Percentiles rank a stretch among this genome's conserved stretches.
phyloP scores from a whole-genome alignment of 2,113 vertebrate genomes.

The Heloderma charlesbogerti region DNA sequence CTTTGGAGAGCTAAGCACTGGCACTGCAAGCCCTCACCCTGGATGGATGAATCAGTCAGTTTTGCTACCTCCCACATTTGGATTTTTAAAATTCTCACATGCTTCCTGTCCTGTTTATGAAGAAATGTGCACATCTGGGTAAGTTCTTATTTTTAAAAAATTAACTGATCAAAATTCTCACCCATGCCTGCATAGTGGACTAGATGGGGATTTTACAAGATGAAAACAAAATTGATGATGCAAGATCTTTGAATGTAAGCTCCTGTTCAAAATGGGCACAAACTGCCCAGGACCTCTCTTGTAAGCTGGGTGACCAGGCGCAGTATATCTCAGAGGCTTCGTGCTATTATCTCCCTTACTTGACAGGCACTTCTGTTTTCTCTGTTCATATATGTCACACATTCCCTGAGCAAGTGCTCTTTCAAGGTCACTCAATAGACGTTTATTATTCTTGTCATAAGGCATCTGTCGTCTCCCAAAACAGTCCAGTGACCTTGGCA shows the following conservation, averaged over 20 bases:
- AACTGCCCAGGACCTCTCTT: not conserved
- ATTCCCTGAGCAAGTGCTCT: constrained; percentile 4
- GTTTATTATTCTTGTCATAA: constrained; percentile 26
- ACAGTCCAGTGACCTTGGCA: not conserved
- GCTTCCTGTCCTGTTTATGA: not conserved
- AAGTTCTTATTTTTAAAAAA: not conserved
- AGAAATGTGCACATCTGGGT: not conserved
- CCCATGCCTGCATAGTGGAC: no score
- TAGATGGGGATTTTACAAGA: not conserved
- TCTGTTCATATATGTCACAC: not conserved
- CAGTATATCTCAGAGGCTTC: not conserved
- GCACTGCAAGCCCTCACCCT: not conserved
- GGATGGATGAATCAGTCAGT: not conserved
- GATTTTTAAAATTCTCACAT: not conserved
- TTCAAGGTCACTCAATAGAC: not conserved
- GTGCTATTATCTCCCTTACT: not conserved
- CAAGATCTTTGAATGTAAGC: constrained; percentile 8
- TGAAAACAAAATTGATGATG: not conserved
- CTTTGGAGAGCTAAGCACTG: not conserved
- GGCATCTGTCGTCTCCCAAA: constrained; percentile 14
- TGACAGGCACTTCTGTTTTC: not conserved
- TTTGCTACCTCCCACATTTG: not conserved
- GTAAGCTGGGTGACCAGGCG: not conserved
- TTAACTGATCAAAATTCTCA: no score
- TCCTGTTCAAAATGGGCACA: not conserved